Evolutionary conservation across 2,888 invertebrate genomes (phyloP), one percentile per base, ranked within the genome.

Genomic region (Drosophila flavopinicola): DNA sequence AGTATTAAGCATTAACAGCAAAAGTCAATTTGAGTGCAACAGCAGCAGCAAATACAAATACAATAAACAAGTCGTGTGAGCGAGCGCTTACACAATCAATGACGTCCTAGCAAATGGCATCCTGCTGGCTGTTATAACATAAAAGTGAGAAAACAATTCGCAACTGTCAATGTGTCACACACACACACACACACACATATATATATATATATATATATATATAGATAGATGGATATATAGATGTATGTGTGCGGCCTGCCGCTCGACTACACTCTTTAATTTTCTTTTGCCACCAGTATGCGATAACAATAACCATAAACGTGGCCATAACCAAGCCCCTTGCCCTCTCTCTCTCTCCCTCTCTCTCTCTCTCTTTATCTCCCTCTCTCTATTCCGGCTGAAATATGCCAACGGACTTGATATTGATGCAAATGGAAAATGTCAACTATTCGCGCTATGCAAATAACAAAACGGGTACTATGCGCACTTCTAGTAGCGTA

Each of bases 341-440:
- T 30, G 30, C 53, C n/a, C n/a, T n/a, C n/a, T n/a, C n/a, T n/a
- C n/a, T n/a, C n/a, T n/a, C n/a, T n/a, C n/a, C n/a, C n/a, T n/a
- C n/a, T n/a, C n/a, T n/a, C n/a, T n/a, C n/a, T n/a, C n/a, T n/a
- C n/a, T n/a, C n/a, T n/a, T n/a, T n/a, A n/a, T n/a, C n/a, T n/a
- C n/a, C n/a, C n/a, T n/a, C 6, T 13, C 27, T 33, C 33, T 60
- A 44, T 66, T 27, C 48, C 33, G 30, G 32, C 69, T 61, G 65
- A 83, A 75, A 69, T 60, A 65, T 72, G 78, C 56, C 85, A 79
- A 54, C 60, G 41, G 73, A 56, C 82, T 69, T 75, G 73, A 75
- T 69, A 85, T 83, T 78, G 83, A 85, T 85, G 83, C 79, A 82
- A 80, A 82, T 85, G 85, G 78, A 85, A 82, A 83, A 85, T 78